Conservation (phyloP, 2,797 vertebrate genomes). For the Scomberomorus guttatus region DNA sequence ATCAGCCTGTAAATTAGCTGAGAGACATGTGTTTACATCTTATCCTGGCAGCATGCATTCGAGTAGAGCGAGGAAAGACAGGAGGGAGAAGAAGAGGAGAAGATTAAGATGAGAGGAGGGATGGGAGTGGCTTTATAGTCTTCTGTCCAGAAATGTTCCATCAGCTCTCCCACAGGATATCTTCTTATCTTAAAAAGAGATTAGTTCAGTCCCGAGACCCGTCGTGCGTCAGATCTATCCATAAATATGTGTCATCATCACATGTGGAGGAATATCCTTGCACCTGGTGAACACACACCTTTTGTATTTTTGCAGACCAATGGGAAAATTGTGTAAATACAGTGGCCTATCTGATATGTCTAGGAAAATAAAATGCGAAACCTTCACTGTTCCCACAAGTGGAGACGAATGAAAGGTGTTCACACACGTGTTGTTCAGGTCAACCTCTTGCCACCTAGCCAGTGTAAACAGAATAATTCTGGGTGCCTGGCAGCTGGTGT, state of each 20-base stretch:
- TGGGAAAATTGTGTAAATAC: slow-evolving; percentile 48
- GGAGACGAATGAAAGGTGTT: slow-evolving; percentile 57
- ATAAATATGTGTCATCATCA: slow-evolving; percentile 36
- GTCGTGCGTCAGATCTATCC: slow-evolving; percentile 39
- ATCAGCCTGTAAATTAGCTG: slow-evolving; percentile 67
- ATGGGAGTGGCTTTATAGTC: slow-evolving; percentile 20
- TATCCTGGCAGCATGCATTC: slow-evolving; percentile 27
- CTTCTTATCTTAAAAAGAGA: slow-evolving; percentile 40
- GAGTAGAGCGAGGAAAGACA: slow-evolving; percentile 19
- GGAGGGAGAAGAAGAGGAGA: background rate
- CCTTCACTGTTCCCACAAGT: slow-evolving; percentile 53
- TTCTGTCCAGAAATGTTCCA: slow-evolving; percentile 47
- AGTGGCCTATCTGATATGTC: slow-evolving; percentile 59
- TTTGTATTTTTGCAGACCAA: slow-evolving; percentile 43
- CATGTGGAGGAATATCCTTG: slow-evolving; percentile 24
- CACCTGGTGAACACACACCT: slow-evolving; percentile 26
- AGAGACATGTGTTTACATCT: slow-evolving; percentile 70
- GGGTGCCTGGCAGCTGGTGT: slow-evolving; percentile 67
- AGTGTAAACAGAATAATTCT: slow-evolving; percentile 72
- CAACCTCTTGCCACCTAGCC: slow-evolving; percentile 54
- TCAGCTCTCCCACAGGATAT: slow-evolving; percentile 23
- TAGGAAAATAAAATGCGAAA: slow-evolving; percentile 67
- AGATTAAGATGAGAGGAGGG: slow-evolving; percentile 12
- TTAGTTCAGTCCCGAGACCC: slow-evolving; percentile 16
- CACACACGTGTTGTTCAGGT: slow-evolving; percentile 57